Conservation (phyloP, 2,888 invertebrate genomes). For the Nomada goodeniana region DNA sequence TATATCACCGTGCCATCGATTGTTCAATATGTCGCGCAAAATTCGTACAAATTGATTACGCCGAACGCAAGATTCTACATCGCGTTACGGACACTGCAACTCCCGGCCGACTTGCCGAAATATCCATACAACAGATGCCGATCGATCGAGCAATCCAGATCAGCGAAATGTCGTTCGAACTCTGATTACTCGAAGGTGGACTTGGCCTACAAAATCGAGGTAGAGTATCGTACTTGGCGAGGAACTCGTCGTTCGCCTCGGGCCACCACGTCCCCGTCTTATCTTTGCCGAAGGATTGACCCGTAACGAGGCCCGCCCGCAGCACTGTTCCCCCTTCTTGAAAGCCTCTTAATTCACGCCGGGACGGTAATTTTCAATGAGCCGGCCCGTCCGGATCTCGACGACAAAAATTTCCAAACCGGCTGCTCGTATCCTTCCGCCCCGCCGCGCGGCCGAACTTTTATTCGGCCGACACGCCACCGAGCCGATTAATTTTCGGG, state of each 20-base stretch:
- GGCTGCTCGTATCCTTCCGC: too few species aligned
- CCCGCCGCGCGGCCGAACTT: background rate
- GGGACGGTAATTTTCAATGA: conserved; percentile 31
- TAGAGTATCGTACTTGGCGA: background rate
- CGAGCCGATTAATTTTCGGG: conserved; percentile 26
- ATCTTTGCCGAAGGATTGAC: conserved; percentile 15
- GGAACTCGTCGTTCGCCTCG: conserved; percentile 7
- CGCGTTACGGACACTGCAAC: too few species aligned
- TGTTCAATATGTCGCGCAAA: too few species aligned
- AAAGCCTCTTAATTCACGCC: conserved; percentile 27
- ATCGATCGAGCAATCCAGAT: background rate
- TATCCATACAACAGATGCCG: too few species aligned
- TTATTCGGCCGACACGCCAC: conserved; percentile 10
- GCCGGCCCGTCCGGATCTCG: background rate
- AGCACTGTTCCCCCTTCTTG: conserved; percentile 21
- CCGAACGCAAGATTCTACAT: too few species aligned
- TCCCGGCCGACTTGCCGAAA: too few species aligned
- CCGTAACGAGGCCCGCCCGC: conserved; percentile 24
- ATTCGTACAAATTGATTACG: too few species aligned
- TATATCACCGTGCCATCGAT: too few species aligned
- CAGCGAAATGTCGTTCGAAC: background rate
- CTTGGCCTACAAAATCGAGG: background rate
- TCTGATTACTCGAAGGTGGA: background rate
- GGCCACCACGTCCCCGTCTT: conserved; percentile 4
- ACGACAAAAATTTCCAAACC: background rate